These are phyloP conservation scores for Limanda limanda DNA, from an alignment of 2,113 vertebrate species.

Conservation along the genomic window DNA sequence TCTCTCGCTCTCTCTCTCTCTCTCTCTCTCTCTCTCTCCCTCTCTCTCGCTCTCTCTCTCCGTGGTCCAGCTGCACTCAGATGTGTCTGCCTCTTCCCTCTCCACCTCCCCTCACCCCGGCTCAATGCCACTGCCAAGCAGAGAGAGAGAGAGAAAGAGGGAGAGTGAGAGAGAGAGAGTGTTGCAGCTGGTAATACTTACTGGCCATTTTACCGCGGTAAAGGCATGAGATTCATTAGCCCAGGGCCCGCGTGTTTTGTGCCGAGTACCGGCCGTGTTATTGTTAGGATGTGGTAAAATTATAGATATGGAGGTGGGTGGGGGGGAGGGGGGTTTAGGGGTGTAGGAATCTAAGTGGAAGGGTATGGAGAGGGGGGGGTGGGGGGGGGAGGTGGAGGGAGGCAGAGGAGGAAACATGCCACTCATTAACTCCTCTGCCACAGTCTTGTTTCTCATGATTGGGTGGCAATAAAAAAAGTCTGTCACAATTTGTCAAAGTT, in stretches of 20 bases:
- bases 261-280: conserved; percentile 97
- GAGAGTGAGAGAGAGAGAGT: conserved; percentile 75
- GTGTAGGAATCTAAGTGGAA: conserved; percentile 78
- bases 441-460: conserved; percentile 90
- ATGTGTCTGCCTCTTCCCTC: conserved; percentile 86
- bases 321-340: conserved; percentile 58
- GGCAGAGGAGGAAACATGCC: conserved; percentile 86
- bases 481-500: conserved; percentile 88
- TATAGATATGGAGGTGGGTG: conserved; percentile 92
- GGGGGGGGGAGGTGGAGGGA: neutral
- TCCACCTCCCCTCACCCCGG: conserved; percentile 34
- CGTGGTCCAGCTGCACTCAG: conserved; percentile 93
- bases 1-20: conserved; percentile 38
- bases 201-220: conserved; percentile 90
- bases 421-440: conserved; percentile 92
- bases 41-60: conserved; percentile 33
- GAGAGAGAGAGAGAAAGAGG: conserved; percentile 65
- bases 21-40: conserved; percentile 4
- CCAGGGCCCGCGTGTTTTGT: conserved; percentile 95
- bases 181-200: conserved; percentile 99
- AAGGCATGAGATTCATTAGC: conserved; percentile 99
- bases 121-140: conserved; percentile 87
- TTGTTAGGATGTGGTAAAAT: conserved; percentile 99
- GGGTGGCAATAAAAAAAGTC: conserved; percentile 84
- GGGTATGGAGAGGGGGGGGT: conserved; percentile 15